Conservation (phyloP, 1,140 invertebrate species). For the Helicoverpa armigera region DNA sequence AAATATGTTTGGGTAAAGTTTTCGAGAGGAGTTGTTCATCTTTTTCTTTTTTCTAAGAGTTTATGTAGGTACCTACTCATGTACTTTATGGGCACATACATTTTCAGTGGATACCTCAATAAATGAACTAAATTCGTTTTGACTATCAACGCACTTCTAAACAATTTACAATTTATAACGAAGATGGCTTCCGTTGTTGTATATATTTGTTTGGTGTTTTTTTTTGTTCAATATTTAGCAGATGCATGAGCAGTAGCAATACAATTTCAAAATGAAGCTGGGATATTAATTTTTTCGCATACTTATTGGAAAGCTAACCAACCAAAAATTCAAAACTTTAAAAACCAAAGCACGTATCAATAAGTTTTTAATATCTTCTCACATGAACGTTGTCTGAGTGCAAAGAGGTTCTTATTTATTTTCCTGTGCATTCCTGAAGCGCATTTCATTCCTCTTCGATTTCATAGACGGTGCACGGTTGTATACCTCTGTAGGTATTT, state of each 20-base stretch:
- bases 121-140: too few relatives aligned
- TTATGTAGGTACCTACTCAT: too few relatives aligned
- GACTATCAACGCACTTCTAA: too few relatives aligned
- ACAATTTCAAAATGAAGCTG: too few relatives aligned
- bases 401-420: constrained; percentile 33
- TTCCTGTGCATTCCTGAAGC: constrained; percentile 19
- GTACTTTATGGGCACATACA: too few relatives aligned
- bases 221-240: too few relatives aligned
- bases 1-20: background rate
- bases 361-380: constrained; percentile 47
- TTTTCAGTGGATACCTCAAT: too few relatives aligned
- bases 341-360: constrained; percentile 39
- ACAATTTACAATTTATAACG: too few relatives aligned
- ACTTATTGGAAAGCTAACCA: background rate
- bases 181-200: too few relatives aligned
- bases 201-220: too few relatives aligned
- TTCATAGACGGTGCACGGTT: background rate
- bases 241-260: too few relatives aligned
- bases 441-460: constrained; percentile 27
- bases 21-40: background rate
- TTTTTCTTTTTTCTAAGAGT: too few relatives aligned
- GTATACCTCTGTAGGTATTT: background rate
- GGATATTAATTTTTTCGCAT: background rate
- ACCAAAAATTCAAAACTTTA: background rate
- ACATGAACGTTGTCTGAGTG: constrained; percentile 23